Base-by-base conservation (phyloP, 1,140 invertebrate genomes). In the Pseudomyrmex flavicornis region DNA sequence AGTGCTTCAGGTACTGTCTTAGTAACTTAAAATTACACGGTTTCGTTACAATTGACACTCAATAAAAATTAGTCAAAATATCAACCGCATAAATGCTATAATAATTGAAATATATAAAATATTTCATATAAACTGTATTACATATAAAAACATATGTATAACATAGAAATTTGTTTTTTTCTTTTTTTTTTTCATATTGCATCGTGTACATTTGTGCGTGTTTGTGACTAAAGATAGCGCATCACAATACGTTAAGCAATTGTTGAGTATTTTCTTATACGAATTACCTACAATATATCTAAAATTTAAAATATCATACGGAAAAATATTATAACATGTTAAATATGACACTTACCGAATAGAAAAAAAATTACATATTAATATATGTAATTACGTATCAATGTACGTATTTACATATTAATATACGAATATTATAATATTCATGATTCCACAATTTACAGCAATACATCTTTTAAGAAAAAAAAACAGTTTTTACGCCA, bases 221-320 rank as follows among this genome's bases (percentile, higher is more conserved):
- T 72, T 80, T 58, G 48, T 48, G 44, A 10, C 12, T 58, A 48
- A 79, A 69, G 48, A 50, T 56, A 44, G 35, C 68, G 20, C 17
- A 66, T 77, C 15, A 72, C 44, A 54, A 80, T 59, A 50, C 7
- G 17, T 35, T 12, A 70, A 59, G 70, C 48, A 70, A 13, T 58
- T 65, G 22, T 20, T 80, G 76, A 80, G 76, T 80, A 80, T 80
- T 80, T 69, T 50, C 35, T 59, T 59, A 79, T 79, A 35, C 58
- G 10, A 56, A 22, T 15, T 52, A 65, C 70, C 35, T 35, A 58
- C 17, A 69, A 74, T 74, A 59, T 46, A 75, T 20, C n/a, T 46
- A 26, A 79, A 58, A 13, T 10, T 26, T 69, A 22, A 3, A 70
- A 69, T 58, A 58, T 70, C 65, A 8, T 17, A n/a, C 7, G 7